Conservation (phyloP, 2,888 invertebrate species). For the Erebia palarica region DNA sequence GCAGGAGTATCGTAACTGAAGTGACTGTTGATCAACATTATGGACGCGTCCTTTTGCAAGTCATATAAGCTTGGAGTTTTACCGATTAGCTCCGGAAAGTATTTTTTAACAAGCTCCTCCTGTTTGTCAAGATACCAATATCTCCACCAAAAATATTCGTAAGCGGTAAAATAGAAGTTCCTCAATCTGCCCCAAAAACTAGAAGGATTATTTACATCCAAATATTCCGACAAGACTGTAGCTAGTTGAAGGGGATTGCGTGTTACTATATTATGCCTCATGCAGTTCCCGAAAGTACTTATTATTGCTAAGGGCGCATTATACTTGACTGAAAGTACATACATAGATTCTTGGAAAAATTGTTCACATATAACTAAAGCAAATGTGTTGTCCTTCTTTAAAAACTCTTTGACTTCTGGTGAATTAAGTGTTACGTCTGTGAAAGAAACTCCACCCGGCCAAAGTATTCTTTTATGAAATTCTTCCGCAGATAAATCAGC, state of each 20-base stretch:
- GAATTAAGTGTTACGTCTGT: conserved; percentile 64
- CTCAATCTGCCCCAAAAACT: conserved; percentile 74
- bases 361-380: conserved; percentile 74
- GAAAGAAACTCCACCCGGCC: conserved; percentile 60
- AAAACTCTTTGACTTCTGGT: conserved; percentile 54
- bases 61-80: conserved; percentile 66
- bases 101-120: conserved; percentile 60
- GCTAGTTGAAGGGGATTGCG: conserved; percentile 68
- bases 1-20: conserved; percentile 69
- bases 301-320: conserved; percentile 64
- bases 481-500: conserved; percentile 57
- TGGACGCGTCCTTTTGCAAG: conserved; percentile 62
- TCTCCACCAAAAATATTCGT: conserved; percentile 66
- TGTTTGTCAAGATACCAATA: conserved; percentile 65
- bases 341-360: conserved; percentile 71
- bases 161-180: conserved; percentile 71
- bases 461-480: conserved; percentile 56
- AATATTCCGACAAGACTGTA: conserved; percentile 61
- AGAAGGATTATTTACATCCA: conserved; percentile 69
- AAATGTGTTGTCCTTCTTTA: conserved; percentile 60
- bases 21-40: conserved; percentile 76
- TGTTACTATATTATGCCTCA: conserved; percentile 62
- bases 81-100: conserved; percentile 55
- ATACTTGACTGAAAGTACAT: conserved; percentile 69
- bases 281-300: conserved; percentile 69